These are phyloP conservation scores for Chrysolina haemoptera DNA, from an alignment of 2,888 invertebrate species.

Conservation along the genomic window DNA sequence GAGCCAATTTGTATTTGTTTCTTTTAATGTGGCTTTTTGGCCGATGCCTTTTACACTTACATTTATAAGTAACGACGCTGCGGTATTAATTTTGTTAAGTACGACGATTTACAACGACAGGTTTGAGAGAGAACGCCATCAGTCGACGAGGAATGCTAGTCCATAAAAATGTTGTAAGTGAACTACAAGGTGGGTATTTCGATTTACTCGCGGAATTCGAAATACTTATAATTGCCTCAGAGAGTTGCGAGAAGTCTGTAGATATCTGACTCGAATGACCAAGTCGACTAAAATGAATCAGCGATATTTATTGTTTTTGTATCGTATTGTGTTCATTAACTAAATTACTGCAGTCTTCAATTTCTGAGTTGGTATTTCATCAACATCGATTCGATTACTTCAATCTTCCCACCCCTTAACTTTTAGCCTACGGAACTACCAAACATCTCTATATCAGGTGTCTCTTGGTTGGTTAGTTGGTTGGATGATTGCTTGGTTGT, in stretches of 20 bases:
- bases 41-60: constrained; percentile 50
- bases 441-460: too few relatives aligned
- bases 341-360: too few relatives aligned
- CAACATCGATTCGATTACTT: too few relatives aligned
- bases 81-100: constrained; percentile 61
- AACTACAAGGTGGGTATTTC: constrained; percentile 49
- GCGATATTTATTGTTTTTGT: not conserved
- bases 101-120: constrained; percentile 59
- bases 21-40: constrained; percentile 50
- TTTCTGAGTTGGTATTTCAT: too few relatives aligned
- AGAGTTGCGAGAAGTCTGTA: not conserved
- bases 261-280: not conserved
- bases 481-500: too few relatives aligned
- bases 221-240: not conserved
- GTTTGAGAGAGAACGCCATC: constrained; percentile 52
- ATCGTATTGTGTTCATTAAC: too few relatives aligned
- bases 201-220: constrained; percentile 19
- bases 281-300: not conserved
- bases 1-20: constrained; percentile 48
- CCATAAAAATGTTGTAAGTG: constrained; percentile 64
- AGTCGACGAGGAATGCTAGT: constrained; percentile 58
- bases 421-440: too few relatives aligned
- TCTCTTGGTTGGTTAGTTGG: too few relatives aligned
- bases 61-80: constrained; percentile 45
- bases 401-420: too few relatives aligned